These are phyloP conservation scores for Semnornis frantzii DNA, from an alignment of 2,113 vertebrate species.

Conservation along the genomic window DNA sequence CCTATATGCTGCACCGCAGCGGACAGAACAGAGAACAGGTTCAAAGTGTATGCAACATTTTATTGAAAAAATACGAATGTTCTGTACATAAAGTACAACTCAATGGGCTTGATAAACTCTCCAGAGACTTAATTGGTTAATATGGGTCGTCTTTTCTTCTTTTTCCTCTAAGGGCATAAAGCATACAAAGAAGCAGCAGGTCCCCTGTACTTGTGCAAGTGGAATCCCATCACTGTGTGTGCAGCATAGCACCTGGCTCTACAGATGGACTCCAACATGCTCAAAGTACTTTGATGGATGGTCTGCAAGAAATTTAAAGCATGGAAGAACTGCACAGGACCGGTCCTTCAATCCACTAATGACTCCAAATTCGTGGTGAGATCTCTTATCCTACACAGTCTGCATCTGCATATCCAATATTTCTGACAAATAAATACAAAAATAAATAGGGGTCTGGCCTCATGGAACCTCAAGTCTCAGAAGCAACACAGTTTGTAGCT, in stretches of 20 bases:
- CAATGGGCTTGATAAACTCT: constrained; percentile 39
- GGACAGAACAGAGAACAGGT: neutral
- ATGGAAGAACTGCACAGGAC: constrained; percentile 39
- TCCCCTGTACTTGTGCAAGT: constrained; percentile 40
- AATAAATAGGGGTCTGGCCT: constrained; percentile 75
- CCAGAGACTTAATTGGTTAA: constrained; percentile 50
- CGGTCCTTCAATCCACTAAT: constrained; percentile 6
- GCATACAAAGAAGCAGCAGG: constrained; percentile 33
- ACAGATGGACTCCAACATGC: constrained; percentile 26
- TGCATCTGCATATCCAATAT: constrained; percentile 22
- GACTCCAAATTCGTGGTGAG: constrained; percentile 14
- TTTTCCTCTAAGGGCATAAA: constrained; percentile 29
- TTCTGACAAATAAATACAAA: constrained; percentile 77
- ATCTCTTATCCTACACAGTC: constrained; percentile 20
- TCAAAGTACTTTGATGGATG: constrained; percentile 20
- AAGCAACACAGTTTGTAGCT: constrained; percentile 53
- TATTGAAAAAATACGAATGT: constrained; percentile 73
- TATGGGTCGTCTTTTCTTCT: constrained; percentile 3
- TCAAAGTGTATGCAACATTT: constrained; percentile 66
- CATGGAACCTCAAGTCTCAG: constrained; percentile 59
- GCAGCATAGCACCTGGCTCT: constrained; percentile 31
- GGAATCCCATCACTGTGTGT: neutral
- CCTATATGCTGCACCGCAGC: neutral
- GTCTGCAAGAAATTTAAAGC: constrained; percentile 53
- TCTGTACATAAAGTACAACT: constrained; percentile 66